These are phyloP conservation scores for Donacobius atricapilla DNA, from an alignment of 2,113 vertebrate species.

Conservation along the genomic window DNA sequence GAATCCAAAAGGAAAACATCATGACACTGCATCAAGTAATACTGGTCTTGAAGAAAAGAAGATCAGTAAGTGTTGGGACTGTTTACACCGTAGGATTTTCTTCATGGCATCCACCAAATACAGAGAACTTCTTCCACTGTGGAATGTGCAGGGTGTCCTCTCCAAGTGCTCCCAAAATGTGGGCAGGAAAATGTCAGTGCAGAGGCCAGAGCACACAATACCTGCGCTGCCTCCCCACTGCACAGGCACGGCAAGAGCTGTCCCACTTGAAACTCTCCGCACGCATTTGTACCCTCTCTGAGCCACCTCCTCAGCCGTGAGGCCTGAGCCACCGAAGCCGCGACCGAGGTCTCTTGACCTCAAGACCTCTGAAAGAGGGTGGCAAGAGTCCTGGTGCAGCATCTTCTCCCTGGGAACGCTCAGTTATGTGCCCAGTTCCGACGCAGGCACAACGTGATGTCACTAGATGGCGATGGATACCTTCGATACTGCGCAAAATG, in stretches of 20 bases:
- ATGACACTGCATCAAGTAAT: neutral
- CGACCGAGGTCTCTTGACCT: neutral
- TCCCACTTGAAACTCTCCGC: neutral
- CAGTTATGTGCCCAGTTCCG: accelerated
- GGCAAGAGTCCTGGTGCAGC: neutral
- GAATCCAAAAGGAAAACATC: neutral
- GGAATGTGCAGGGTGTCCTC: neutral
- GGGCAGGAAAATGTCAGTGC: neutral
- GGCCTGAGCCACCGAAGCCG: neutral
- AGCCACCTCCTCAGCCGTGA: neutral
- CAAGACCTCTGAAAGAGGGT: neutral
- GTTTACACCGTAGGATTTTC: accelerated
- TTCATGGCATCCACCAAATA: neutral
- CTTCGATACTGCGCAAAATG: neutral
- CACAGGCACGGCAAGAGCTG: neutral
- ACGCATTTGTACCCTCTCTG: neutral
- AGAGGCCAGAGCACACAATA: neutral
- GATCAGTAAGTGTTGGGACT: neutral
- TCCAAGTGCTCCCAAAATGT: neutral
- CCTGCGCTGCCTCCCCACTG: neutral
- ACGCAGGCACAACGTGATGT: neutral
- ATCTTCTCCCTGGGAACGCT: neutral
- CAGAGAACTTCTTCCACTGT: neutral
- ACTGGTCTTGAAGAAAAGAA: neutral
- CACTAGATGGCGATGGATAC: constrained; percentile 38